Percentiles rank a stretch among this genome's conserved stretches.
Conservation (phyloP, 2,113 vertebrate genomes). For the Toxotes chatareus region DNA sequence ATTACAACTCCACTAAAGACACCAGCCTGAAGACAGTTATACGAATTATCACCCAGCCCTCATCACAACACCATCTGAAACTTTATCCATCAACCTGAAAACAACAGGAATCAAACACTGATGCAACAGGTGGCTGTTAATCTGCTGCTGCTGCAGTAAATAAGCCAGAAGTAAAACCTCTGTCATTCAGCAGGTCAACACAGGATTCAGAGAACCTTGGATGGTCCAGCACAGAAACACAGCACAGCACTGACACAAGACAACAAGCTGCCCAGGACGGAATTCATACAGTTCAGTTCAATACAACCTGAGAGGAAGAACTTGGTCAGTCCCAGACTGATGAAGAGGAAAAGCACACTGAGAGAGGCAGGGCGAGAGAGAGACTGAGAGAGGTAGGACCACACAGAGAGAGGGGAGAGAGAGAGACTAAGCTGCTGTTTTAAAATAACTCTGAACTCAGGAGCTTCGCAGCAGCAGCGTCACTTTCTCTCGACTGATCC, state of each 20-base stretch:
- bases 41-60: no score
- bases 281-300: neutral
- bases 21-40: no score
- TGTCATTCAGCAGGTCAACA: no score
- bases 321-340: constrained; percentile 34
- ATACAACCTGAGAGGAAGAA: constrained; percentile 75
- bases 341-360: constrained; percentile 37
- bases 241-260: no score
- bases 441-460: constrained; percentile 46
- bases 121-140: no score
- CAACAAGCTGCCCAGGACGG: neutral
- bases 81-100: no score
- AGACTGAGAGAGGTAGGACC: neutral
- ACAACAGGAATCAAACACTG: no score
- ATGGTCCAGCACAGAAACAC: constrained; percentile 22
- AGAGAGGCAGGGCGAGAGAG: constrained; percentile 33
- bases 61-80: no score
- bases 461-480: neutral
- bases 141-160: no score
- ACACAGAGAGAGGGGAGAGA: neutral
- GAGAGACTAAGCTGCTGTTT: constrained; percentile 45
- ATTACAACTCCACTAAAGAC: no score
- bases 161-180: no score
- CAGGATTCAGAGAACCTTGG: neutral
- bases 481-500: neutral